phyloP scores from a whole-genome alignment of 2,797 vertebrate species.

The Acanthopagrus latus region DNA sequence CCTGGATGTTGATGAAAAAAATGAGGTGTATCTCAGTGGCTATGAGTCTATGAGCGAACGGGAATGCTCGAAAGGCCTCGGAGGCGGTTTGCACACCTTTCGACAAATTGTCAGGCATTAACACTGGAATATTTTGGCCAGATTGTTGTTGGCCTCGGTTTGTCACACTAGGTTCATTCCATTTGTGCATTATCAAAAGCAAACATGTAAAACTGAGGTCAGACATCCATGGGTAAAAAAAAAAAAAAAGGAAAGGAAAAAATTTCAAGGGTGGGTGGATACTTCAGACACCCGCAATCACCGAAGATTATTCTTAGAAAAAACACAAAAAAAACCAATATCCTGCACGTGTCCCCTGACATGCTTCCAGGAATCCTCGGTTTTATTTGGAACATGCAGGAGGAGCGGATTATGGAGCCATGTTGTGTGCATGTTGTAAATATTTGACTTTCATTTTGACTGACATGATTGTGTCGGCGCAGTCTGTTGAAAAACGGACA shows the following conservation, averaged over 20 bases:
- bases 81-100: too few species aligned
- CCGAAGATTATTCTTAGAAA: background rate
- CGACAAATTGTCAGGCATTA: background rate
- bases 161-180: background rate
- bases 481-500: conserved; percentile 8
- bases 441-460: conserved; percentile 27
- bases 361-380: conserved; percentile 24
- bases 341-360: conserved; percentile 4
- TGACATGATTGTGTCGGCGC: conserved; percentile 4
- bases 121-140: background rate
- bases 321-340: conserved; percentile 41
- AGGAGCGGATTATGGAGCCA: conserved; percentile 35
- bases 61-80: too few species aligned
- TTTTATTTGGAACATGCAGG: conserved; percentile 9
- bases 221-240: background rate
- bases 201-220: background rate
- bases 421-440: background rate
- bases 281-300: background rate
- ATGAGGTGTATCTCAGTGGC: too few species aligned
- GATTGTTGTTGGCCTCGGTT: background rate
- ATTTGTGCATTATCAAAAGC: background rate
- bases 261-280: background rate
- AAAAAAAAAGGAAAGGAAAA: background rate
- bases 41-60: too few species aligned
- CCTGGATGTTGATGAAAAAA: too few species aligned